These are phyloP conservation scores for Physella acuta DNA, from an alignment of 1,140 invertebrate genomes.

Conservation along the genomic window DNA sequence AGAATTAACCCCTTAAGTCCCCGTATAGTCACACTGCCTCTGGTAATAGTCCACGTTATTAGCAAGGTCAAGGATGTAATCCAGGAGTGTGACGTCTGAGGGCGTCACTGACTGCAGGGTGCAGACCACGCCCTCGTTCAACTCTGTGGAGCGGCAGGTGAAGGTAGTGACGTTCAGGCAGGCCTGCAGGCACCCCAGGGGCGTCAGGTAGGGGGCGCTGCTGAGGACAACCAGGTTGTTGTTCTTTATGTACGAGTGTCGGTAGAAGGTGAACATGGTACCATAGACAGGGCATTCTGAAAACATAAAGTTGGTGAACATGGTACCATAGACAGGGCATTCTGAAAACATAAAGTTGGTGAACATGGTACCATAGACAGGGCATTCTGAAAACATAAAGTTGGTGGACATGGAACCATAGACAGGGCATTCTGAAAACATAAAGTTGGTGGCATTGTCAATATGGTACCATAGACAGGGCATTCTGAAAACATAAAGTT, in stretches of 20 bases:
- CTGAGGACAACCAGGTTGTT: background rate
- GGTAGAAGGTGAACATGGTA: background rate
- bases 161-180: background rate
- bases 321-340: too few relatives aligned
- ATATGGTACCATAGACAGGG: too few relatives aligned
- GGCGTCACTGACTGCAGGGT: background rate
- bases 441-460: too few relatives aligned
- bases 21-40: conserved; percentile 1
- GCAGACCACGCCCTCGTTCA: background rate
- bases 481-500: too few relatives aligned
- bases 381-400: too few relatives aligned
- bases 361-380: too few relatives aligned
- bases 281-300: background rate
- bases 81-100: background rate
- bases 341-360: too few relatives aligned
- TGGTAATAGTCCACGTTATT: conserved; percentile 7
- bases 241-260: background rate
- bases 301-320: too few relatives aligned
- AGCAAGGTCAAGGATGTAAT: background rate
- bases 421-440: too few relatives aligned
- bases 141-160: background rate
- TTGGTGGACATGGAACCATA: too few relatives aligned
- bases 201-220: background rate
- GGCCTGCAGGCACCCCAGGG: background rate
- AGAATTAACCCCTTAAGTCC: too few relatives aligned